Base-by-base conservation (phyloP, 2,113 vertebrate genomes). In the Caranx ignobilis region DNA sequence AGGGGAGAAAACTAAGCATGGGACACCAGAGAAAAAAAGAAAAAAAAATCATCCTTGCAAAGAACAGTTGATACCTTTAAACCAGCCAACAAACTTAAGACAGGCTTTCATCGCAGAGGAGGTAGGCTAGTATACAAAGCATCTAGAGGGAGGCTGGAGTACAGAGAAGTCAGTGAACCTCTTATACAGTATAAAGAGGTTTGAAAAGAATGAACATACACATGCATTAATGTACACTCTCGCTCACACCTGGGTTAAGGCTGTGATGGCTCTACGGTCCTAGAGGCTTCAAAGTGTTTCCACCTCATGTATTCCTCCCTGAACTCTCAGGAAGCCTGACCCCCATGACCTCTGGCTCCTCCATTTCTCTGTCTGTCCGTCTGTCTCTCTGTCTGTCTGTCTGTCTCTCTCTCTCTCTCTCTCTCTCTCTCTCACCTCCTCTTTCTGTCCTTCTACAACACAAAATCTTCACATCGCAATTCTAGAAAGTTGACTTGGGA, bases 61-160 rank as follows among this genome's bases (percentile, higher is more conserved):
- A 91, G 84, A 93, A 69, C 34, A 56, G 52, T 37, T 71, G 19
- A 41, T 15, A 6, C 39, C 56, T 80, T 86, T 39, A 71, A 3
- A 35, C 50, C 64, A 70, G 48, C 75, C 37, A 12, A 61, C 73
- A 45, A 41, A 75, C 67, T 48, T 77, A 45, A 92, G 94, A 82
- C 39, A 76, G 89, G 89, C 91, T 93, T 87, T 91, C 90, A 90
- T 87, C 82, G 90, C 91, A 93, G 92, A 96, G 96, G 95, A 98
- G 96, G 96, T 96, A 96, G 87, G 79, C 82, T 43, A 87, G 71
- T 77, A 84, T 95, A 94, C 93, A 92, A 93, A 95, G 94, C 93
- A 78, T 84, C 90, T 88, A 92, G 37, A 79, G 32, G 37, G 64
- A 78, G 77, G 77, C 66, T 55, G 67, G 45, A 72, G 63, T 65